Evolutionary conservation across 2,797 vertebrate species (phyloP).

Genomic region (Chaenodraco wilsoni): DNA sequence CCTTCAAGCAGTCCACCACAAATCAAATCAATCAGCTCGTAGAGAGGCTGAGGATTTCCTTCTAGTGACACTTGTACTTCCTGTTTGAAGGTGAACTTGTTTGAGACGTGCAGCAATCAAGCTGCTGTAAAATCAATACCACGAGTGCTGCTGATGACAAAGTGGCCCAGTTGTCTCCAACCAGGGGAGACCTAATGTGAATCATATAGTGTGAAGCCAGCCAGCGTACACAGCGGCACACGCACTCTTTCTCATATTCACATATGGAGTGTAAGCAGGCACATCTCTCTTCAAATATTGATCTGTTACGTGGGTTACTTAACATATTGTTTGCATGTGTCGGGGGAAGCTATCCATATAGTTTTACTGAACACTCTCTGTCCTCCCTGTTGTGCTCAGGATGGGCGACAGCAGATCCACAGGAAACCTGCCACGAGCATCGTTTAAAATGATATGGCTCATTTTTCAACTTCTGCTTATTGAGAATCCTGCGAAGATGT

Average conservation of each 20-base stretch:
- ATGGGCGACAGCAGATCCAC: neutral
- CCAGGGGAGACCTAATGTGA: neutral
- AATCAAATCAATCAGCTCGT: slow-evolving; percentile 9
- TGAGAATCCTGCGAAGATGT: neutral
- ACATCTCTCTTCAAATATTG: neutral
- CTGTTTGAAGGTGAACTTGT: slow-evolving; percentile 42
- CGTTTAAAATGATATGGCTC: neutral
- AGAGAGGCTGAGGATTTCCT: slow-evolving; percentile 7
- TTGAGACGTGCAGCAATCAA: slow-evolving; percentile 35
- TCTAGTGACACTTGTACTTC: neutral
- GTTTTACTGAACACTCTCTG: neutral
- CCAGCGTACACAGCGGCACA: neutral
- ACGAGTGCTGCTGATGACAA: slow-evolving; percentile 20
- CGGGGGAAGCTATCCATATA: neutral
- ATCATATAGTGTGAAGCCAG: slow-evolving; percentile 15
- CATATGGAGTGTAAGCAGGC: neutral
- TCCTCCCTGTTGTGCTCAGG: neutral
- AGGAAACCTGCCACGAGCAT: neutral
- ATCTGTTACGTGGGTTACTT: neutral
- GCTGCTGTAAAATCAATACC: slow-evolving; percentile 46
- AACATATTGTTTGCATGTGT: neutral
- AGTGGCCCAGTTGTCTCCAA: slow-evolving; percentile 18
- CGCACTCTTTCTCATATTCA: neutral
- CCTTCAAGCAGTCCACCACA: neutral
- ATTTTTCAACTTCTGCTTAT: slow-evolving; percentile 11